A percentile compares a stretch with the other conserved stretches of the same genome.
Conservation (phyloP, 2,888 invertebrate genomes). For the Blera fallax region DNA sequence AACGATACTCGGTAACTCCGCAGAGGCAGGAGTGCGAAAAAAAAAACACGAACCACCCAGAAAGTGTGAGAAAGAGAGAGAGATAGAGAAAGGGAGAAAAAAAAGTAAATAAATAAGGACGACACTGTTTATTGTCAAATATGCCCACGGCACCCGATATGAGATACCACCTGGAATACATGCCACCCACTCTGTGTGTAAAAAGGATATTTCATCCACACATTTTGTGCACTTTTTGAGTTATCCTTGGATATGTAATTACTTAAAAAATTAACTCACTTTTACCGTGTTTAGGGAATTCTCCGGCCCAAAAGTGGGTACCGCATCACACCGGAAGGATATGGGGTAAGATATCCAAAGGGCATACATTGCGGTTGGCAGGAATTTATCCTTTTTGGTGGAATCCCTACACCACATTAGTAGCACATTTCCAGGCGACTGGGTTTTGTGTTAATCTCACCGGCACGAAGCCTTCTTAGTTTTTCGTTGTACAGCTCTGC, state of each 20-base stretch:
- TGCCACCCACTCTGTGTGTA: not conserved
- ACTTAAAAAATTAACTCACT: constrained; percentile 71
- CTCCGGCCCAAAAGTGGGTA: constrained; percentile 13
- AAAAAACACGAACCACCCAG: constrained; percentile 14
- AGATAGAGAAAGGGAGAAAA: too few relatives aligned
- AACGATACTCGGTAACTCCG: constrained; percentile 31
- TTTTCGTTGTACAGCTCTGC: not conserved
- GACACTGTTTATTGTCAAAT: constrained; percentile 65
- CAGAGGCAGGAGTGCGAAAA: not conserved
- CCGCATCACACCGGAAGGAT: constrained; percentile 41
- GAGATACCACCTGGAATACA: constrained; percentile 18
- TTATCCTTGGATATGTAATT: constrained; percentile 67
- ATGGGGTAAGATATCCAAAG: constrained; percentile 23
- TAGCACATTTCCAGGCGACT: constrained; percentile 52
- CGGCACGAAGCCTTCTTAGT: not conserved
- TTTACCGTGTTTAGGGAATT: constrained; percentile 46
- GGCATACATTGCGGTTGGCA: constrained; percentile 59
- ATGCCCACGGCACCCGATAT: constrained; percentile 47
- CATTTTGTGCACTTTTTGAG: constrained; percentile 25
- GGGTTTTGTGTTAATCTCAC: constrained; percentile 44
- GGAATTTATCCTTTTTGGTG: constrained; percentile 46
- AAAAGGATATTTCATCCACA: not conserved
- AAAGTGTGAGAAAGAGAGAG: too few relatives aligned
- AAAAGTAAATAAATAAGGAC: constrained; percentile 49
- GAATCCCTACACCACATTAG: constrained; percentile 37